phyloP scores from a whole-genome alignment of 2,113 vertebrate genomes.

The Rana temporaria region DNA sequence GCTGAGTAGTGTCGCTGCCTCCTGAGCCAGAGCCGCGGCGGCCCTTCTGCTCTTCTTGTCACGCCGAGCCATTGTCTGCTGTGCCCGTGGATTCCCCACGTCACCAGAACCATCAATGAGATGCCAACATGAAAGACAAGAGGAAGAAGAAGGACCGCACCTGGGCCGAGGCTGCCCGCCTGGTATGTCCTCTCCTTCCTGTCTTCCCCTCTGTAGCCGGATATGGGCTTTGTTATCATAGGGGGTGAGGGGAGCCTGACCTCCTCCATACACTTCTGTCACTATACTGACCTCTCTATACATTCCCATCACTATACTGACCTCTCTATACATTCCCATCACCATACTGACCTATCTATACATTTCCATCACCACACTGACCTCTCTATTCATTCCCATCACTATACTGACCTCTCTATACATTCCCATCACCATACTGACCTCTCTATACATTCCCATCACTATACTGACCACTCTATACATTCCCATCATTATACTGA shows the following conservation, averaged over 20 bases:
- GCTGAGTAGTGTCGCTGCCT: conserved; percentile 59
- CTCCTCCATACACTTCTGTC: too few relatives aligned
- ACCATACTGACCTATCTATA: too few relatives aligned
- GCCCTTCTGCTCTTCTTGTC: conserved; percentile 54
- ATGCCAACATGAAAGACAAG: conserved; percentile 87
- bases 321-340: too few relatives aligned
- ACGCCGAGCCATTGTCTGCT: conserved; percentile 71
- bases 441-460: too few relatives aligned
- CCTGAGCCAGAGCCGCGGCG: conserved; percentile 47
- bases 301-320: too few relatives aligned
- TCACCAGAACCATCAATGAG: conserved; percentile 73
- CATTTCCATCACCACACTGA: too few relatives aligned
- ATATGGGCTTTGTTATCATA: conserved; percentile 19
- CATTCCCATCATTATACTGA: too few relatives aligned
- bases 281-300: too few relatives aligned
- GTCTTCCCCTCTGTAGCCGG: not conserved
- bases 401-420: too few relatives aligned
- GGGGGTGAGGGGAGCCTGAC: not conserved
- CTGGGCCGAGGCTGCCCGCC: conserved; percentile 85
- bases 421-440: too few relatives aligned
- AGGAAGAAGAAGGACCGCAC: conserved; percentile 87
- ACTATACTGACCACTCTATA: too few relatives aligned
- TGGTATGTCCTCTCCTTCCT: conserved; percentile 74
- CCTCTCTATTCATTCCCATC: too few relatives aligned
- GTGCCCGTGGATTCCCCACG: conserved; percentile 66